Percentiles rank a stretch among this genome's conserved stretches.
These are phyloP conservation scores for Drosophila parvula DNA, from an alignment of 1,140 invertebrate species.

Conservation along the genomic window DNA sequence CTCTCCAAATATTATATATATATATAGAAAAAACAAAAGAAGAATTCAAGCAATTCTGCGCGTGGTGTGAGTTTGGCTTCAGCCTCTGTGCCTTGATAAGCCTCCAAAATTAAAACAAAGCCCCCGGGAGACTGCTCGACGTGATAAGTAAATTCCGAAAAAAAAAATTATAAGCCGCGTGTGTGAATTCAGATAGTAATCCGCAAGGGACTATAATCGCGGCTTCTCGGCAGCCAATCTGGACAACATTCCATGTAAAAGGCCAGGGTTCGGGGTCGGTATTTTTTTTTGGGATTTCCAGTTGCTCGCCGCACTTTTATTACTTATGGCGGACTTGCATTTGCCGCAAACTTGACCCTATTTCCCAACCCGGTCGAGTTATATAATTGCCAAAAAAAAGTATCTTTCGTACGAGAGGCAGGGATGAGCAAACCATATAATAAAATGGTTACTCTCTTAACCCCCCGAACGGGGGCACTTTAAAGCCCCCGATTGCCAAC, in stretches of 20 bases:
- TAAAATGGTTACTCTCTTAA: slow-evolving; percentile 67
- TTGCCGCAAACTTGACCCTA: slow-evolving; percentile 77
- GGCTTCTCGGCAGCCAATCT: background rate
- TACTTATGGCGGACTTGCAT: slow-evolving; percentile 13
- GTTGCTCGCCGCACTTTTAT: slow-evolving; percentile 15
- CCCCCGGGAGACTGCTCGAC: slow-evolving; percentile 3
- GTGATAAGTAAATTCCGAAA: slow-evolving; percentile 22
- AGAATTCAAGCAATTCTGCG: slow-evolving; percentile 14
- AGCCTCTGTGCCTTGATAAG: slow-evolving; percentile 7
- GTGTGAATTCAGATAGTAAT: slow-evolving; percentile 10
- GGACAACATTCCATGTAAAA: slow-evolving; percentile 1
- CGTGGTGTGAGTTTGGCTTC: slow-evolving; percentile 33
- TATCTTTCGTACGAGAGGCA: slow-evolving; percentile 30
- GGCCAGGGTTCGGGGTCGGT: slow-evolving; percentile 22
- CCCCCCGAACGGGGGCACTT: slow-evolving; percentile 61
- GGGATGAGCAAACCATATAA: slow-evolving; percentile 54
- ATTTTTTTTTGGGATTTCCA: slow-evolving; percentile 16
- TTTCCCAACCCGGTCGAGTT: slow-evolving; percentile 64
- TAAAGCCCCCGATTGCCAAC: slow-evolving; percentile 49
- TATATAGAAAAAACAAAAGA: slow-evolving; percentile 9
- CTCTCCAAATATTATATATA: background rate
- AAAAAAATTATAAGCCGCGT: slow-evolving; percentile 11
- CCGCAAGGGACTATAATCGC: slow-evolving; percentile 31
- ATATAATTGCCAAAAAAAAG: slow-evolving; percentile 72
- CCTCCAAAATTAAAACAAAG: background rate